phyloP scores from a whole-genome alignment of 2,888 invertebrate species.

The Halictus ligatus region DNA sequence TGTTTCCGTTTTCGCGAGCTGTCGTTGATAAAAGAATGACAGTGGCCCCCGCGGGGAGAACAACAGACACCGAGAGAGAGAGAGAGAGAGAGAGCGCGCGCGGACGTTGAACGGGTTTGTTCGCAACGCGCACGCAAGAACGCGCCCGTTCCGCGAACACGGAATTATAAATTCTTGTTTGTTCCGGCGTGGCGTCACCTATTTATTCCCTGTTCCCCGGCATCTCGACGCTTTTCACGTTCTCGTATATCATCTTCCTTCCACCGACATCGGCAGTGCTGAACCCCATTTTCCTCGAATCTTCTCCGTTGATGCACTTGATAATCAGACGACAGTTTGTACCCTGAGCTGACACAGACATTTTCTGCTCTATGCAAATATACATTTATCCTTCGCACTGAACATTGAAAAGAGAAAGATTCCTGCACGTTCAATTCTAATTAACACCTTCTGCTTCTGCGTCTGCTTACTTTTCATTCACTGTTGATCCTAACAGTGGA shows the following conservation, averaged over 20 bases:
- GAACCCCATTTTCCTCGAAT: neutral
- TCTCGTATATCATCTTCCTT: constrained; percentile 1
- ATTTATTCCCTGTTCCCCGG: neutral
- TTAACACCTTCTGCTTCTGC: neutral
- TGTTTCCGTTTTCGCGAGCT: constrained; percentile 57
- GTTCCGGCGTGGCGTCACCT: neutral
- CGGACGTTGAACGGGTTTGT: neutral
- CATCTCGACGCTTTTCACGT: neutral
- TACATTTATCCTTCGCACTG: neutral
- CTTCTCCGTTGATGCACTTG: neutral
- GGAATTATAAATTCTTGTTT: constrained; percentile 18
- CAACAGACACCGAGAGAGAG: constrained; percentile 18
- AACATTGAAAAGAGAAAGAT: neutral
- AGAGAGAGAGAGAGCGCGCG: too few species aligned
- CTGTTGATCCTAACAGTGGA: too few species aligned
- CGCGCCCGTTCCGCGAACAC: neutral
- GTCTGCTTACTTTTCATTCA: too few species aligned
- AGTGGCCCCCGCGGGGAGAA: constrained; percentile 14
- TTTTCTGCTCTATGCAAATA: neutral
- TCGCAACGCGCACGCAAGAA: neutral
- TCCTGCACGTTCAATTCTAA: neutral
- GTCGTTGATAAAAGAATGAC: constrained; percentile 58
- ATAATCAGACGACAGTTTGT: neutral
- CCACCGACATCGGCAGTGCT: neutral
- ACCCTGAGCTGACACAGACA: neutral